Base-by-base conservation (phyloP, 2,113 vertebrate genomes). In the Cyanoliseus patagonus region DNA sequence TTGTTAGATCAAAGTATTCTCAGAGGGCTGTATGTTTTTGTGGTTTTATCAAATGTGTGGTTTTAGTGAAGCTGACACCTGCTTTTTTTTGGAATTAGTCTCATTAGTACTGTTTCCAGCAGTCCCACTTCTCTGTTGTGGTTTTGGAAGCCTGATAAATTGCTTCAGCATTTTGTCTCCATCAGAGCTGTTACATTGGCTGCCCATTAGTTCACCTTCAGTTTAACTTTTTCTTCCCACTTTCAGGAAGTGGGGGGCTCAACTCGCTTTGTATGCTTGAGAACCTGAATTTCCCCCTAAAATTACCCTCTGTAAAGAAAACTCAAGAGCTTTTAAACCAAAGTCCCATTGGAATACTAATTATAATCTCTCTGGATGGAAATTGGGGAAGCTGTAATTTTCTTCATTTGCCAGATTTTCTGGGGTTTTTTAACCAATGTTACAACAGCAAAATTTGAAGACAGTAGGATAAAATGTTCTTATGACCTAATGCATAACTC, bases 1-100 rank as follows among this genome's bases (percentile, higher is more conserved):
- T 88, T 95, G 89, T 79, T 95, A 95, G 57, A 39, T 90, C 44
- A 15, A 73, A 87, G 70, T 87, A 95, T 91, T 91, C 94, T 89
- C 94, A 51, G 69, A 77, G 69, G 95, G 13, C n/a, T 73, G 18
- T 37, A 2, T 57, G 53, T 30, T 95, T 92, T 83, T 82, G 51
- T 82, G 52, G 51, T 72, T 92, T 91, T 74, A 37, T 55, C 28
- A 5, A 53, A 37, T 31, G 30, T 61, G 61, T 79, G 62, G 22
- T 35, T 79, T 19, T 79, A 85, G 42, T 57, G 62, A 66, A 83
- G 70, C 47, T 94, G 93, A 52, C 66, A 46, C 44, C n/a, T 67
- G 10, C 66, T 51, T 46, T 47, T 41, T 49, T 64, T 3, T 14
- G n/a, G 73, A 69, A 52, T 87, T 79, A 47, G 22, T 85, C 57